A percentile compares a stretch with the other conserved stretches of the same genome.
phyloP scores from a whole-genome alignment of 2,113 vertebrate genomes.

The Dicaeum eximium region DNA sequence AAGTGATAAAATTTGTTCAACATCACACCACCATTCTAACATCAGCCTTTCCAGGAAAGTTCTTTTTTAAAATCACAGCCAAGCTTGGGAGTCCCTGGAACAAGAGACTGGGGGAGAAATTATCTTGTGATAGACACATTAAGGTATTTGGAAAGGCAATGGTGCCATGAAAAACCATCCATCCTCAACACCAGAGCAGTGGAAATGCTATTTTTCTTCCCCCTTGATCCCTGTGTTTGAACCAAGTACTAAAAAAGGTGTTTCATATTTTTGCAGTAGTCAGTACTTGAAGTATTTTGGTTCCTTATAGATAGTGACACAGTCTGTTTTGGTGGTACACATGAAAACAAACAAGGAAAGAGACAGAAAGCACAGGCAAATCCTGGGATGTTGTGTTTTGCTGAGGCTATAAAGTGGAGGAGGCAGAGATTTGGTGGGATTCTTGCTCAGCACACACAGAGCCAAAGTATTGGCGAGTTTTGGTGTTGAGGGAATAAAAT shows the following conservation, averaged over 20 bases:
- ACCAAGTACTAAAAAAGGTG: conserved; percentile 29
- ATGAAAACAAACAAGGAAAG: background rate
- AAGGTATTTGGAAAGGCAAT: background rate
- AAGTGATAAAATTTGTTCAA: background rate
- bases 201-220: background rate
- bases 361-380: background rate
- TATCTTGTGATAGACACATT: background rate
- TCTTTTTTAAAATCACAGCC: background rate
- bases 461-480: background rate
- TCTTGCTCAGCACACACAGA: background rate
- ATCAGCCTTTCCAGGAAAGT: background rate
- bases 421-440: background rate
- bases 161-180: background rate
- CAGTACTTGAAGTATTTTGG: background rate
- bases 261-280: conserved; percentile 33
- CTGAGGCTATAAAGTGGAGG: background rate
- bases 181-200: background rate
- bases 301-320: background rate
- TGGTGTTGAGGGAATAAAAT: background rate
- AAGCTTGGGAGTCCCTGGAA: background rate
- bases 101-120: background rate
- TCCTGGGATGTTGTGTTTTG: background rate
- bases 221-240: background rate
- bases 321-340: background rate
- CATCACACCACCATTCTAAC: background rate